These are phyloP conservation scores for Ptychadena robeensis DNA, from an alignment of 2,797 vertebrate genomes.

Conservation along the genomic window DNA sequence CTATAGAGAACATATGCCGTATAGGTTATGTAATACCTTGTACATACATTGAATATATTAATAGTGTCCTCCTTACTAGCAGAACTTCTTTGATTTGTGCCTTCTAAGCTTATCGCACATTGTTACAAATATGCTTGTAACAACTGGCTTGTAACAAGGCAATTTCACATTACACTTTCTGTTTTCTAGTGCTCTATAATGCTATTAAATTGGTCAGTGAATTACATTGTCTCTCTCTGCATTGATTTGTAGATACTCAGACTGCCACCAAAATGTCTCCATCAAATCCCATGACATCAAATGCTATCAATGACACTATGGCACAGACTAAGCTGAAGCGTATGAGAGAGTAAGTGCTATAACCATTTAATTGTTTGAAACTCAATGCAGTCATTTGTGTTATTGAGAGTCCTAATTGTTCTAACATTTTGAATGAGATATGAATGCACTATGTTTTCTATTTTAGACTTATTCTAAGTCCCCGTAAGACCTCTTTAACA, in stretches of 20 bases:
- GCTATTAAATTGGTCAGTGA: conserved; percentile 62
- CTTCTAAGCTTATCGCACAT: neutral
- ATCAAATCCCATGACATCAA: conserved; percentile 58
- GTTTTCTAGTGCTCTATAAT: conserved; percentile 20
- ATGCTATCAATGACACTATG: conserved; percentile 68
- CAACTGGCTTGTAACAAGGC: conserved; percentile 9
- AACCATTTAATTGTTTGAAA: neutral
- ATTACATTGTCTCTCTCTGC: conserved; percentile 66
- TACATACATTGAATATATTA: neutral
- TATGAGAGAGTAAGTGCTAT: conserved; percentile 77
- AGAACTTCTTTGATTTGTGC: neutral
- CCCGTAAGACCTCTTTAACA: too few relatives aligned
- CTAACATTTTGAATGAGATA: neutral
- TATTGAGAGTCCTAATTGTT: neutral
- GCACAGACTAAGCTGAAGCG: conserved; percentile 70
- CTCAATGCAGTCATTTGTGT: neutral
- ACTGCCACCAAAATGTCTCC: conserved; percentile 65
- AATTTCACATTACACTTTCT: conserved; percentile 18
- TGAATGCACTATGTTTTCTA: neutral
- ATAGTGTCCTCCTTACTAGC: neutral
- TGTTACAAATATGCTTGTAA: conserved; percentile 10
- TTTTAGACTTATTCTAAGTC: neutral
- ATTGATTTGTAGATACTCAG: conserved; percentile 74
- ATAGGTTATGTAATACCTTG: neutral
- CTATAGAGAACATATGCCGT: neutral